These are phyloP conservation scores for Pomatostomus ruficeps DNA, from an alignment of 2,113 vertebrate genomes.

Conservation along the genomic window DNA sequence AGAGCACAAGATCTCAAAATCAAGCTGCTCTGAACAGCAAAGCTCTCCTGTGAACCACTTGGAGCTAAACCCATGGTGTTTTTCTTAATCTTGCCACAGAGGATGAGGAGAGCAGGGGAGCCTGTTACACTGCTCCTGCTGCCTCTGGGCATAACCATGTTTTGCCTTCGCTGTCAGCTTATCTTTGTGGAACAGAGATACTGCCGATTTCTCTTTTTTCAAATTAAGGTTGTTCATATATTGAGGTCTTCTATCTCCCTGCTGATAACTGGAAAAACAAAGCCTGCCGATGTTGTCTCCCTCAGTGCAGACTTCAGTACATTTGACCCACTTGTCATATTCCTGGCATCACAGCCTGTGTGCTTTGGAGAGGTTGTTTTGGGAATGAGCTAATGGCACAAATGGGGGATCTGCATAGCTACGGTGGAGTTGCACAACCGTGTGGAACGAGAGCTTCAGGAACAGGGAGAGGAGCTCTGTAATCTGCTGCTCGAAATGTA, in stretches of 20 bases:
- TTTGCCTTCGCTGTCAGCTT: background rate
- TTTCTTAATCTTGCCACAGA: background rate
- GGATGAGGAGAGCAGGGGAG: background rate
- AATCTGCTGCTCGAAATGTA: background rate
- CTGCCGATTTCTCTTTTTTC: background rate
- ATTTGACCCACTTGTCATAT: background rate
- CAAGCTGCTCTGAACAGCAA: background rate
- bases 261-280: background rate
- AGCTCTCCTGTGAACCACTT: background rate
- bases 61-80: background rate
- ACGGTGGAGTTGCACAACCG: background rate
- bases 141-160: background rate
- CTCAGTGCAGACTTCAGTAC: background rate
- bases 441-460: background rate
- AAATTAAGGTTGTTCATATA: background rate
- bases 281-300: background rate
- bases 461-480: background rate
- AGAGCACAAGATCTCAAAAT: background rate
- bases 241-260: background rate
- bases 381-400: background rate
- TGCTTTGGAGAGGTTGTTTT: background rate
- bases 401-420: accelerated
- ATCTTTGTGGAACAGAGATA: background rate
- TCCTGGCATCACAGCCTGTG: background rate
- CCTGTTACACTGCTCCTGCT: background rate